Evolutionary conservation across 2,888 invertebrate species (phyloP).

Genomic region (Pristionchus maxplancki): DNA sequence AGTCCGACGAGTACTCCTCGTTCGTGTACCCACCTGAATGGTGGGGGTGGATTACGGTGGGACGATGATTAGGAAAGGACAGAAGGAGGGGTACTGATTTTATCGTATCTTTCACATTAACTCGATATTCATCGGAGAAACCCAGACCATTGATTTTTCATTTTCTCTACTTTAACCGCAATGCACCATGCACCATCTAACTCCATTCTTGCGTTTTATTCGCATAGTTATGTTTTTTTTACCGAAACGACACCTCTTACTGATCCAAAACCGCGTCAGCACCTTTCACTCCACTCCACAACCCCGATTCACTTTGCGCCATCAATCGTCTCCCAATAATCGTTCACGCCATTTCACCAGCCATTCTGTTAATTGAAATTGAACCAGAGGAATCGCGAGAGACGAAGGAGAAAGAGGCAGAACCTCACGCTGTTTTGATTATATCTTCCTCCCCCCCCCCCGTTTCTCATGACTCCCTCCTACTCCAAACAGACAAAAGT

Average conservation of each 20-base stretch:
- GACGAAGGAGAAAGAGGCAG: background rate
- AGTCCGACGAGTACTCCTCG: constrained; percentile 47
- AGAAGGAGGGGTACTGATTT: too few relatives aligned
- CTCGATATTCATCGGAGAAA: too few relatives aligned
- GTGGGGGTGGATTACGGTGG: too few relatives aligned
- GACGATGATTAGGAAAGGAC: background rate
- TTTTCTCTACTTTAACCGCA: background rate
- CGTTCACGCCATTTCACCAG: background rate
- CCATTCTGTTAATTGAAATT: background rate
- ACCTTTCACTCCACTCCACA: too few relatives aligned
- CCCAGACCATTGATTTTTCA: too few relatives aligned
- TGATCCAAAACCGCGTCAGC: too few relatives aligned
- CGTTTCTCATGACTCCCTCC: background rate
- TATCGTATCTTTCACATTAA: too few relatives aligned
- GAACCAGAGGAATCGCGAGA: background rate
- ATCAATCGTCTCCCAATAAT: too few relatives aligned
- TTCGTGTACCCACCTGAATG: constrained; percentile 10
- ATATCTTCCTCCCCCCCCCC: background rate
- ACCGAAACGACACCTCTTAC: too few relatives aligned
- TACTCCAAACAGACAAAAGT: background rate
- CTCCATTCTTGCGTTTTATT: too few relatives aligned
- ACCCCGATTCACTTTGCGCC: too few relatives aligned
- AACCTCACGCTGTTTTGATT: constrained; percentile 14
- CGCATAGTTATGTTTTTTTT: too few relatives aligned
- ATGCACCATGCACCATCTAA: background rate